Conservation (phyloP, 2,797 vertebrate species). For the Catharus ustulatus region DNA sequence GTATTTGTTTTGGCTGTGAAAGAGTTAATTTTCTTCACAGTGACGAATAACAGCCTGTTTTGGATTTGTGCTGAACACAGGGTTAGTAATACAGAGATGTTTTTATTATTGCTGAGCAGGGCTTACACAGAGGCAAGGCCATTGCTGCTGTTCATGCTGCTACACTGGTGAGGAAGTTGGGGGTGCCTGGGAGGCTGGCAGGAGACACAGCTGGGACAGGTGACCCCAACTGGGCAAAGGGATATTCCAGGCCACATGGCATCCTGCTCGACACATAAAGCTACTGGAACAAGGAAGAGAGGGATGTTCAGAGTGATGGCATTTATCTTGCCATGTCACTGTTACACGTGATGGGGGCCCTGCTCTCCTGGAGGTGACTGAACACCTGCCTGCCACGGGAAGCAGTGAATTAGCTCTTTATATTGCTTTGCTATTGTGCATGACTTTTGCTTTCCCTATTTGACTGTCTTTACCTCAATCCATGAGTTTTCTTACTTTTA, state of each 20-base stretch:
- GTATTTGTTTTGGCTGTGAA: not conserved
- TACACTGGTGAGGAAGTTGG: fast-evolving
- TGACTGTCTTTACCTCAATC: not conserved
- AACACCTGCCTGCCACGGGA: not conserved
- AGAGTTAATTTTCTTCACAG: not conserved
- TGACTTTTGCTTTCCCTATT: not conserved
- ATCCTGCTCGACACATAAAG: not conserved
- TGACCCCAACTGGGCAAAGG: not conserved
- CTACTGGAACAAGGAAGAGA: not conserved
- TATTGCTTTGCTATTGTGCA: not conserved
- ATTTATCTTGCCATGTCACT: not conserved
- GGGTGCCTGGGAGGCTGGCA: fast-evolving
- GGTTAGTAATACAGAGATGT: not conserved
- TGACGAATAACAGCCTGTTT: fast-evolving
- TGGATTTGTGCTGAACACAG: not conserved
- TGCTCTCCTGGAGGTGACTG: not conserved
- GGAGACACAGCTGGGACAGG: not conserved
- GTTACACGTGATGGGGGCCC: fast-evolving
- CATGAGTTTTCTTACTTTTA: not conserved
- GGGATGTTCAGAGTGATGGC: not conserved
- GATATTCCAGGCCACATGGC: not conserved
- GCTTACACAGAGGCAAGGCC: not conserved
- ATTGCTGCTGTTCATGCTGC: fast-evolving
- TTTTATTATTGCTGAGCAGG: not conserved
- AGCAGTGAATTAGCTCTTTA: not conserved